Base-by-base conservation (phyloP, 2,113 vertebrate genomes). In the Dromaius novaehollandiae region DNA sequence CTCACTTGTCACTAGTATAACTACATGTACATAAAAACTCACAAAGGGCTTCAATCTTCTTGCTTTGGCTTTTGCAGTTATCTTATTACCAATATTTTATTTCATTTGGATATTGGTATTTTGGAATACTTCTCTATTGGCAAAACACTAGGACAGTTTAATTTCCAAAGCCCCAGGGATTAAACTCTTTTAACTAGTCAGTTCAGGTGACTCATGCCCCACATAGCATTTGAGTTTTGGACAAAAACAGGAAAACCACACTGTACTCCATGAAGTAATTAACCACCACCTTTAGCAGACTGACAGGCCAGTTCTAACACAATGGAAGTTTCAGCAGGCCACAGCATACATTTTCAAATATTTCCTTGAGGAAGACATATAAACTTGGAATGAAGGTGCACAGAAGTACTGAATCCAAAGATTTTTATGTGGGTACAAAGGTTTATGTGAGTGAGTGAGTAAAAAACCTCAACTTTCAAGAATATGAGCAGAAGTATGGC, bases 141-240 rank as follows among this genome's bases (percentile, higher is more conserved):
- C 15, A 79, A 71, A 90, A 64, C 46, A 86, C 14, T 8, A 61
- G 24, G 21, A 55, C 7, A 55, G 12, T 73, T 86, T 53, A 50
- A 76, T 61, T 80, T 80, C 38, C 58, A 83, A 73, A 89, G 36
- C 34, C 73, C 73, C 34, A 79, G 18, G 65, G 40, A 88, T 50
- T 48, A 61, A 70, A 60, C 16, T 50, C 38, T 68, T 84, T 24
- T 50, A 75, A 19, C 32, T 73, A 38, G 19, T 56, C 14, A 0
- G 0, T 38, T 86, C 60, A 71, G 34, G 73, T 18, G 66, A 50
- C 25, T 84, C 46, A 42, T 24, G 21, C 24, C 36, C 34, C 51
- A 46, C 0, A 2, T 6, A 75, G 55, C 32, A 86, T n/a, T 9
- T 0, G 0, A 42, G 25, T 68, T 88, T 82, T 32, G 19, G 51